Evolutionary conservation across 2,113 vertebrate genomes (phyloP).

Genomic region (Ophthalmotilapia sp.): DNA sequence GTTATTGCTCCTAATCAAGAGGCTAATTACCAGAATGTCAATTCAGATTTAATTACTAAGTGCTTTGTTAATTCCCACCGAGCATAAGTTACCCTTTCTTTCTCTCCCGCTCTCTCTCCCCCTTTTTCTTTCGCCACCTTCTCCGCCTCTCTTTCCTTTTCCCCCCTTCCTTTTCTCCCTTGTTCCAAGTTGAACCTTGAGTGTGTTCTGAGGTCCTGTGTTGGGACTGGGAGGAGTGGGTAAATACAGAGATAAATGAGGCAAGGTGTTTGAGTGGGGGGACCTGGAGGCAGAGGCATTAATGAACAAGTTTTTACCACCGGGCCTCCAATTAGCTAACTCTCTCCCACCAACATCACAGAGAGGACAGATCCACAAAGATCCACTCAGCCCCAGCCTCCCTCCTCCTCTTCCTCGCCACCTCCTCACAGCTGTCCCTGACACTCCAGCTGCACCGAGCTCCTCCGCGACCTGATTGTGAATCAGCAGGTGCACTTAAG

Average conservation of each 20-base stretch:
- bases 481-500: not conserved
- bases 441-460: not conserved
- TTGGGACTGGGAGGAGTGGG: constrained; percentile 32
- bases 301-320: constrained; percentile 69
- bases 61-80: constrained; percentile 81
- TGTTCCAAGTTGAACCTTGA: constrained; percentile 39
- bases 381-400: constrained; percentile 7
- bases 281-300: constrained; percentile 58
- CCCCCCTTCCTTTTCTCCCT: not conserved
- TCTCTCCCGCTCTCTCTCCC: constrained; percentile 5
- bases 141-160: not conserved
- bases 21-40: constrained; percentile 84
- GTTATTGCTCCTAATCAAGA: constrained; percentile 84
- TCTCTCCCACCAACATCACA: constrained; percentile 53
- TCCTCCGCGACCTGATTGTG: not conserved
- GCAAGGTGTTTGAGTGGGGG: constrained; percentile 65
- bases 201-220: constrained; percentile 45
- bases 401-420: not conserved
- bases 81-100: constrained; percentile 69
- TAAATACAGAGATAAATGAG: constrained; percentile 70
- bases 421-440: constrained; percentile 15
- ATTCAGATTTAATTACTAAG: constrained; percentile 85
- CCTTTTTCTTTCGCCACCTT: not conserved
- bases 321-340: constrained; percentile 68
- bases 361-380: constrained; percentile 44